Percentiles rank a stretch among this genome's conserved stretches.
Conservation (phyloP, 2,797 vertebrate species). For the Lacerta bilineata region DNA sequence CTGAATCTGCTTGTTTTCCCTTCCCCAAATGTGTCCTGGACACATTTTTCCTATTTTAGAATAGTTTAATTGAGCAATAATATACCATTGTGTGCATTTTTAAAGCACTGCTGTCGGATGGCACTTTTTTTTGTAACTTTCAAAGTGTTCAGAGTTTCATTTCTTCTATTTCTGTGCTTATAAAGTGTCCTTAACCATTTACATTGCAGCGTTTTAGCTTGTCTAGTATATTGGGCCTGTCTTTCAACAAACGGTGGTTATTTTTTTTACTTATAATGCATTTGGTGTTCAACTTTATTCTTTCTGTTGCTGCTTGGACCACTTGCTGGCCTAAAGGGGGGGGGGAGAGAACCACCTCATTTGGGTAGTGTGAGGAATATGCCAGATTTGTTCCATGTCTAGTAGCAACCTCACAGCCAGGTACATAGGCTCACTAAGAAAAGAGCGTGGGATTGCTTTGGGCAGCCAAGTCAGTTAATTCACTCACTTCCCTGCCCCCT, state of each 20-base stretch:
- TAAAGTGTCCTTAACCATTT: slow-evolving; percentile 76
- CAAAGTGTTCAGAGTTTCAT: slow-evolving; percentile 62
- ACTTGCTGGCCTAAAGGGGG: background rate
- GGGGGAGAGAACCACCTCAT: background rate
- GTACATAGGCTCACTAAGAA: background rate
- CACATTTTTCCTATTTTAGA: slow-evolving; percentile 59
- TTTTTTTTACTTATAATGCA: slow-evolving; percentile 34
- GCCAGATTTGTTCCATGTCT: background rate
- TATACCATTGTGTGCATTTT: slow-evolving; percentile 75
- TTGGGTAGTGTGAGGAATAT: slow-evolving; percentile 11
- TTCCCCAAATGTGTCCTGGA: slow-evolving; percentile 54
- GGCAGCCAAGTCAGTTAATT: background rate
- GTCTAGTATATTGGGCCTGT: slow-evolving; percentile 41
- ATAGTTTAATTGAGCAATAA: slow-evolving; percentile 74
- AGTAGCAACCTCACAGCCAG: background rate
- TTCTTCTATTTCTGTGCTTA: slow-evolving; percentile 71
- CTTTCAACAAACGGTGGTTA: slow-evolving; percentile 25
- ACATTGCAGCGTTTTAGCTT: slow-evolving; percentile 61
- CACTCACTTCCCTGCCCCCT: slow-evolving; percentile 8
- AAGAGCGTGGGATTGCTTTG: accelerated
- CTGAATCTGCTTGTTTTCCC: slow-evolving; percentile 60
- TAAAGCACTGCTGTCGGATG: slow-evolving; percentile 72
- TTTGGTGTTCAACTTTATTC: slow-evolving; percentile 53
- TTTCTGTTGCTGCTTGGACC: slow-evolving; percentile 45
- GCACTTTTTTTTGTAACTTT: slow-evolving; percentile 74